Conservation (phyloP, 2,113 vertebrate genomes). For the Platanista minor region DNA sequence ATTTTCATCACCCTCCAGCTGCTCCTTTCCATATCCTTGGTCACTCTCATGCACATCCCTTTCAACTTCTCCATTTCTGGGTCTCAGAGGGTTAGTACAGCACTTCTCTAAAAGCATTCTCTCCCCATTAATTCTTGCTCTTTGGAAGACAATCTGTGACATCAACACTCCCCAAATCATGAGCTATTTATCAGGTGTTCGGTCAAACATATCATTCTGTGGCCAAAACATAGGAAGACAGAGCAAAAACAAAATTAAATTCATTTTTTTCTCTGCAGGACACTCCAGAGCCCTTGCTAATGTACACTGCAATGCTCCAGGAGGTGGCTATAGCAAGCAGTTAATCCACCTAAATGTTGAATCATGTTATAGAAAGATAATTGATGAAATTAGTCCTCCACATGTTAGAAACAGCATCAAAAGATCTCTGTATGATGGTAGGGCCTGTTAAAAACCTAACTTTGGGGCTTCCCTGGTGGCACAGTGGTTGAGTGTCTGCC, state of each 20-base stretch:
- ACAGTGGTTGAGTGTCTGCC: no score
- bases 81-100: not conserved
- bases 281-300: not conserved
- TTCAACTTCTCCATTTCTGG: not conserved
- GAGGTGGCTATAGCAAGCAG: not conserved
- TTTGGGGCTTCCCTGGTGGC: no score
- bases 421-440: not conserved
- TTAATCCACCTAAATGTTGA: not conserved
- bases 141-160: not conserved
- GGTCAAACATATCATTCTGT: not conserved
- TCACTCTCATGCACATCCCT: not conserved
- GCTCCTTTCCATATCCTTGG: not conserved
- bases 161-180: not conserved
- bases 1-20: not conserved
- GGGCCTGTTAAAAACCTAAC: not conserved
- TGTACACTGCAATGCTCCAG: not conserved
- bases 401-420: not conserved
- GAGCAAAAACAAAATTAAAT: constrained; percentile 1
- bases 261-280: not conserved
- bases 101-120: not conserved
- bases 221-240: constrained; percentile 5
- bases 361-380: not conserved
- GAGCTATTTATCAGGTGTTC: not conserved
- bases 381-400: not conserved
- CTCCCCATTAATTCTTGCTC: not conserved